Percentiles rank a stretch among this genome's conserved stretches.
Evolutionary conservation across 2,113 vertebrate species (phyloP).

Genomic region (Hucho hucho): DNA sequence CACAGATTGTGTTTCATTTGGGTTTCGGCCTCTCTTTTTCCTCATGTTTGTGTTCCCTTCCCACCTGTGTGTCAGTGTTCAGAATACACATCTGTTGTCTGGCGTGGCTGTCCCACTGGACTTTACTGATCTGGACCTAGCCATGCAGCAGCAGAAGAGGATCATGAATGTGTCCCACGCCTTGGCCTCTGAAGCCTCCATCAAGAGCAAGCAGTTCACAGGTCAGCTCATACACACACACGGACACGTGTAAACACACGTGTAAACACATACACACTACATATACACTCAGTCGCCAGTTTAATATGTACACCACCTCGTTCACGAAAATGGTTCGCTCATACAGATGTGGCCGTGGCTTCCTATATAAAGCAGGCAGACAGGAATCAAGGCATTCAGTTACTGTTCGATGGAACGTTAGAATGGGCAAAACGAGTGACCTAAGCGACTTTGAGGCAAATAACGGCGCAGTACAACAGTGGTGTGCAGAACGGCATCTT

Average conservation of each 20-base stretch:
- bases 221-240: slow-evolving; percentile 69
- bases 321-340: no score
- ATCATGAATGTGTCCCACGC: slow-evolving; percentile 89
- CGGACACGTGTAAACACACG: neutral
- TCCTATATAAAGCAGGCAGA: no score
- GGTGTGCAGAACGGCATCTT: no score
- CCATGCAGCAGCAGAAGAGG: slow-evolving; percentile 87
- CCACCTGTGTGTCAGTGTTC: slow-evolving; percentile 70
- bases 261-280: neutral
- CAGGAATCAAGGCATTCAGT: no score
- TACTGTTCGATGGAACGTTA: no score
- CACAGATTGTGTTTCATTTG: neutral
- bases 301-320: no score
- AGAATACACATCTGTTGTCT: slow-evolving; percentile 74
- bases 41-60: neutral
- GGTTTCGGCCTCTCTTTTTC: slow-evolving; percentile 6
- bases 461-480: no score
- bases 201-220: slow-evolving; percentile 90
- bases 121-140: slow-evolving; percentile 79
- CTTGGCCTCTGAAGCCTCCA: slow-evolving; percentile 90
- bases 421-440: no score
- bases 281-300: no score
- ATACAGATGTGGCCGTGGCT: no score
- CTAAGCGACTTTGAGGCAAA: no score
- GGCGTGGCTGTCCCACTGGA: slow-evolving; percentile 65